Evolutionary conservation across 2,113 vertebrate genomes (phyloP).

Genomic region (Vimba vimba): DNA sequence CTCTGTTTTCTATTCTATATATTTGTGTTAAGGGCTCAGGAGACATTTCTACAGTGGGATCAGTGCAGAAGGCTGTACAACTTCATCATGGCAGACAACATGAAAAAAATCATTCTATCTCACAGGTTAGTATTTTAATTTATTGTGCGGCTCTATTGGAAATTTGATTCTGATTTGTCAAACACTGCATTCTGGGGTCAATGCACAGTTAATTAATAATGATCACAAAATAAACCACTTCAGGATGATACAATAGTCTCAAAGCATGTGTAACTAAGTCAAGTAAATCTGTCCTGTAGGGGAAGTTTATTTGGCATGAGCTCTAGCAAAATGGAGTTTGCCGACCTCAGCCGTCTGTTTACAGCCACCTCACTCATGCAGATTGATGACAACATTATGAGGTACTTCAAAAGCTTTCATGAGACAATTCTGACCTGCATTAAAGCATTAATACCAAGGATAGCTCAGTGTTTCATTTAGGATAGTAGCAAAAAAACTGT

Average conservation of each 20-base stretch:
- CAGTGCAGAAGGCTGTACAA: slow-evolving; percentile 96
- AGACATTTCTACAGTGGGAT: slow-evolving; percentile 98
- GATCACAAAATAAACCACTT: too few relatives aligned
- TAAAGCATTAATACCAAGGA: not conserved
- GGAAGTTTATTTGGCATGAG: slow-evolving; percentile 87
- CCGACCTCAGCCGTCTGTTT: slow-evolving; percentile 86
- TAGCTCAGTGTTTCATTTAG: not conserved
- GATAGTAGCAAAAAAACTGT: not conserved
- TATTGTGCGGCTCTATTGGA: not conserved
- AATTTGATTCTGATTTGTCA: not conserved
- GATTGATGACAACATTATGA: slow-evolving; percentile 97
- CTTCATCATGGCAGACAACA: slow-evolving; percentile 99
- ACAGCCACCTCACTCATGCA: slow-evolving; percentile 96
- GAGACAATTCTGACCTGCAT: not conserved
- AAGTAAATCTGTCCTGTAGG: slow-evolving; percentile 67
- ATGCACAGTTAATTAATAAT: too few relatives aligned
- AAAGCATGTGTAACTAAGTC: not conserved
- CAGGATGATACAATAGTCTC: too few relatives aligned
- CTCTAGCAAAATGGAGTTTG: slow-evolving; percentile 79
- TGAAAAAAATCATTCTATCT: slow-evolving; percentile 99
- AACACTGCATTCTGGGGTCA: too few relatives aligned
- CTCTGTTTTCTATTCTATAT: not conserved
- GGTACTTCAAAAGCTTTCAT: slow-evolving; percentile 73
- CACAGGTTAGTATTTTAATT: slow-evolving; percentile 81
- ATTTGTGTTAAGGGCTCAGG: slow-evolving; percentile 84